Evolutionary conservation across 2,113 vertebrate genomes (phyloP).

Genomic region (Peromyscus leucopus): DNA sequence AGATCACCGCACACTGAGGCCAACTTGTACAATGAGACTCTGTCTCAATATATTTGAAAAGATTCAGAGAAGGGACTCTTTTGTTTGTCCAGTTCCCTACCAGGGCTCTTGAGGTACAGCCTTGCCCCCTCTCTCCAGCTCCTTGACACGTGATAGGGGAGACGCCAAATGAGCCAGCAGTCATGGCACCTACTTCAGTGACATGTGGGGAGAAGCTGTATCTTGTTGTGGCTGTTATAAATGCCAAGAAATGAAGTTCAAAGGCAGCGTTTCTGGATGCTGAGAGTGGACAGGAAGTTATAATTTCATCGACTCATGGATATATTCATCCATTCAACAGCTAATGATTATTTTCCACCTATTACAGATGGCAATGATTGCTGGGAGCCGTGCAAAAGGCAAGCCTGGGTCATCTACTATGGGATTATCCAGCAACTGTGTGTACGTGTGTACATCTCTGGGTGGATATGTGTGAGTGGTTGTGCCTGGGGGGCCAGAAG

Average conservation of each 20-base stretch:
- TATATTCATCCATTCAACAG: neutral
- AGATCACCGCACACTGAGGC: too few relatives aligned
- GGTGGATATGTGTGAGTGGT: neutral
- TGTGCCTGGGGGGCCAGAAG: neutral
- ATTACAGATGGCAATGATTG: neutral
- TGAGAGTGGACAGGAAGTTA: neutral
- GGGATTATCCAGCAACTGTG: neutral
- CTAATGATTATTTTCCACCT: neutral
- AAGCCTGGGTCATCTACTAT: neutral
- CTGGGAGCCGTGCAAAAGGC: rapidly evolving
- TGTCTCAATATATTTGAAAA: neutral
- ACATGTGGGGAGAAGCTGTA: neutral
- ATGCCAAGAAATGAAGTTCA: neutral
- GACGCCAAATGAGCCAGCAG: too few relatives aligned
- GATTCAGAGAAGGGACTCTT: neutral
- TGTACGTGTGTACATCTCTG: neutral
- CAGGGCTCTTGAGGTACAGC: neutral
- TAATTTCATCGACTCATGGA: neutral
- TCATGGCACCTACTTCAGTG: neutral
- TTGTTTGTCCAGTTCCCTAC: neutral
- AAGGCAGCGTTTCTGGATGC: neutral
- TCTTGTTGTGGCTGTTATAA: neutral
- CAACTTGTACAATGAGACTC: neutral
- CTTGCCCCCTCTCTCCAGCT: neutral
- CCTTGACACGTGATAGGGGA: neutral